A percentile compares a stretch with the other conserved stretches of the same genome.
Evolutionary conservation across 2,113 vertebrate genomes (phyloP).

Genomic region (Rhagologus leucostigma): DNA sequence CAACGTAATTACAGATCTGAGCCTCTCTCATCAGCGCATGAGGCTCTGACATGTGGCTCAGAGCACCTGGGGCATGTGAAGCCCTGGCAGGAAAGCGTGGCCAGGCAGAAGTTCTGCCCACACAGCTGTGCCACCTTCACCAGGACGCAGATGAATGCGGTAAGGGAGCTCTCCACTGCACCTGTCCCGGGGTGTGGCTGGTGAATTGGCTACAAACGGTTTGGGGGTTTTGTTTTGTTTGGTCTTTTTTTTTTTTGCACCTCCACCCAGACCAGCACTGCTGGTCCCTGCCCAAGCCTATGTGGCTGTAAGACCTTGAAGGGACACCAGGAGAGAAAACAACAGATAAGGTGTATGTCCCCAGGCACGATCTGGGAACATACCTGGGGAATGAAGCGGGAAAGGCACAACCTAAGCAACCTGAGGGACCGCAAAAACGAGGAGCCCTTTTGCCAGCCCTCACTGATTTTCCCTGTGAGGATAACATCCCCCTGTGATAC

Average conservation of each 20-base stretch:
- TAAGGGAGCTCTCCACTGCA: background rate
- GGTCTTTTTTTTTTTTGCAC: background rate
- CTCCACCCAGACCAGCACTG: background rate
- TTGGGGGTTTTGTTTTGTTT: background rate
- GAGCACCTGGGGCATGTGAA: background rate
- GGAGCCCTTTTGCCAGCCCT: background rate
- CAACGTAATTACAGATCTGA: background rate
- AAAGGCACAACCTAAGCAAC: background rate
- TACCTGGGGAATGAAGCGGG: background rate
- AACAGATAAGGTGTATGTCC: background rate
- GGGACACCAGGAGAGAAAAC: background rate
- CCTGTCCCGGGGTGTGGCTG: background rate
- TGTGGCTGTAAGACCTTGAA: background rate
- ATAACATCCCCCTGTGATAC: background rate
- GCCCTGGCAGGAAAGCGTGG: background rate
- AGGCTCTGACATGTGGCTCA: background rate
- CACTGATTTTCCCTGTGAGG: rapidly evolving
- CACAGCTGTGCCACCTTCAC: background rate
- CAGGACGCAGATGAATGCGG: background rate
- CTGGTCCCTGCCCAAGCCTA: background rate
- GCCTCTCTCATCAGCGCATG: background rate
- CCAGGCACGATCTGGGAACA: background rate
- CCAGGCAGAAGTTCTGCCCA: background rate
- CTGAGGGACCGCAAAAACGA: background rate
- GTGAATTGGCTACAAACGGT: background rate